Conservation (phyloP, 2,888 invertebrate species). For the Petrophora chlorosata region DNA sequence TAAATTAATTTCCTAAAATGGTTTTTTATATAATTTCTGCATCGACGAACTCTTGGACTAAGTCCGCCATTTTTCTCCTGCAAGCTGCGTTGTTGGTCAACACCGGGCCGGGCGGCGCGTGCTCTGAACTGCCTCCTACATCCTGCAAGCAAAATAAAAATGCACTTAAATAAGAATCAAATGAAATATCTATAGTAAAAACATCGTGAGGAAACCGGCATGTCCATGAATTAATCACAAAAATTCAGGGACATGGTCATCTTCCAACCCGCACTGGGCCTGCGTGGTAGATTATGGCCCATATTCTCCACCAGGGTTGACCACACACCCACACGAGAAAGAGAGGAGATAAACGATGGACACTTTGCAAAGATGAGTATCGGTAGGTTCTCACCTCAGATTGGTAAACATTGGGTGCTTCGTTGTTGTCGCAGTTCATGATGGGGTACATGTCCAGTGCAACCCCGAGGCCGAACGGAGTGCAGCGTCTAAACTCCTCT, state of each 20-base stretch:
- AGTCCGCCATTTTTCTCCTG: constrained; percentile 87
- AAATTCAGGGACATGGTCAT: too few relatives aligned
- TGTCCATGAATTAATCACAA: background rate
- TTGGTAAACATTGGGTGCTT: constrained; percentile 88
- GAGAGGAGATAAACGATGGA: background rate
- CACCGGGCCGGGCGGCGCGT: constrained; percentile 69
- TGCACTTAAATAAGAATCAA: background rate
- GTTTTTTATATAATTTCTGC: constrained; percentile 71
- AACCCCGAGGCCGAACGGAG: constrained; percentile 87
- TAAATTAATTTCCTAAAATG: too few relatives aligned
- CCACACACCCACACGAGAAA: background rate
- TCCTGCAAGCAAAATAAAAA: constrained; percentile 52
- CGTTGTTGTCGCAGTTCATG: constrained; percentile 87
- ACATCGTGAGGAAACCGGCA: background rate
- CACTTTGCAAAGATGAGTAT: background rate
- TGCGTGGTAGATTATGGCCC: too few relatives aligned
- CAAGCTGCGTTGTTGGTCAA: constrained; percentile 83
- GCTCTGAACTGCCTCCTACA: constrained; percentile 43
- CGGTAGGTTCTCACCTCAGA: constrained; percentile 60
- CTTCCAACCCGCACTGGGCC: too few relatives aligned
- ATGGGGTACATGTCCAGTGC: constrained; percentile 89
- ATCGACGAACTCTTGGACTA: constrained; percentile 87
- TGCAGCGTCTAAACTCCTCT: constrained; percentile 85
- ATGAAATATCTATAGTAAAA: background rate
- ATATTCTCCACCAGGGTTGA: too few relatives aligned